These are phyloP conservation scores for Polietes domitor DNA, from an alignment of 2,888 invertebrate genomes.

Conservation along the genomic window DNA sequence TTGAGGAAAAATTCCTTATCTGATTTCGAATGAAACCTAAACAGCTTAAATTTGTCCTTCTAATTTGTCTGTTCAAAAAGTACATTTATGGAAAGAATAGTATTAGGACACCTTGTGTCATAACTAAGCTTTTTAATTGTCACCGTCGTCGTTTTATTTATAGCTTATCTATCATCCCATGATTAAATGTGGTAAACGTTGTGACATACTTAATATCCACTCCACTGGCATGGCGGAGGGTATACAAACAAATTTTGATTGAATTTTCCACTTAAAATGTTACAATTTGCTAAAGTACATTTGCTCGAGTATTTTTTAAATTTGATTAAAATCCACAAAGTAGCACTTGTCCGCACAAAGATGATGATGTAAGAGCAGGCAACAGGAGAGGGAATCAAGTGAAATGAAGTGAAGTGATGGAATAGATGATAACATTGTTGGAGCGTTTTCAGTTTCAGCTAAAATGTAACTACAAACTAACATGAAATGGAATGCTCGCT, in stretches of 20 bases:
- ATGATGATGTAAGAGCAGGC: not conserved
- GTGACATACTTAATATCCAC: too few relatives aligned
- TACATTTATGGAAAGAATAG: too few relatives aligned
- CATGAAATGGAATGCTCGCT: not conserved
- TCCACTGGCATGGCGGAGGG: not conserved
- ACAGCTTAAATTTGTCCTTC: too few relatives aligned
- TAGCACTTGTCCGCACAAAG: not conserved
- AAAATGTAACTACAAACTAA: not conserved
- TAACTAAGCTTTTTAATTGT: too few relatives aligned
- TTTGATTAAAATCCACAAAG: constrained; percentile 1
- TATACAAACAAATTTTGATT: not conserved
- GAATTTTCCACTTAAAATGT: constrained; percentile 4
- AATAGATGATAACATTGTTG: not conserved
- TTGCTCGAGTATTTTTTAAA: constrained; percentile 1
- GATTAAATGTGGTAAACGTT: too few relatives aligned
- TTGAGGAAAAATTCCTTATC: too few relatives aligned
- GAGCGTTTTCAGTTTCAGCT: not conserved
- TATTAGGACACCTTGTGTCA: too few relatives aligned
- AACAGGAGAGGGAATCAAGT: not conserved
- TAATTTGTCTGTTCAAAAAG: too few relatives aligned
- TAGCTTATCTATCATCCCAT: too few relatives aligned
- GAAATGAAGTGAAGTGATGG: not conserved
- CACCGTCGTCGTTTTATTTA: too few relatives aligned
- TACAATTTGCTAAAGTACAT: not conserved
- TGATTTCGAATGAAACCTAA: too few relatives aligned